A percentile compares a stretch with the other conserved stretches of the same genome.
phyloP scores from a whole-genome alignment of 37 sponge, comb jelly and placozoan species.

The Oopsacas minuta region DNA sequence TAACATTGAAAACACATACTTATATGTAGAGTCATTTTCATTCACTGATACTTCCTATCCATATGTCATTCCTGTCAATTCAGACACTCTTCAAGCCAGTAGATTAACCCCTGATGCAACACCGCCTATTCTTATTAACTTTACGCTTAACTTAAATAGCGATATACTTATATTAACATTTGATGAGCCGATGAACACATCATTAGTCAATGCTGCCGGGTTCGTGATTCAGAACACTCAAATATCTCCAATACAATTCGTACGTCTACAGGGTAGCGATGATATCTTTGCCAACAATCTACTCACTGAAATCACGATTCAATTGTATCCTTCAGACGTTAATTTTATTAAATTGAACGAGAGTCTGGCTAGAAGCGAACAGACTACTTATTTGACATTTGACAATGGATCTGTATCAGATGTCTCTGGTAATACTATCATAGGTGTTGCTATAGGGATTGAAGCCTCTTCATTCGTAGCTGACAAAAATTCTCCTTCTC shows the following conservation, averaged over 20 bases:
- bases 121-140: constrained; percentile 44
- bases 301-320: not conserved
- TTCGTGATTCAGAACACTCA: constrained; percentile 55
- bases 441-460: not conserved
- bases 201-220: constrained; percentile 48
- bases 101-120: constrained; percentile 43
- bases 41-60: not conserved
- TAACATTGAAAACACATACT: constrained; percentile 38
- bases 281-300: not conserved
- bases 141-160: constrained; percentile 53
- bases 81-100: constrained; percentile 27
- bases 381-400: constrained; percentile 7
- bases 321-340: not conserved
- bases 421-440: not conserved
- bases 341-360: constrained; percentile 15
- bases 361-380: not conserved
- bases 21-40: constrained; percentile 22
- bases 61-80: not conserved
- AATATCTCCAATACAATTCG: not conserved
- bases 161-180: constrained; percentile 66
- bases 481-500: not conserved
- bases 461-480: not conserved
- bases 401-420: constrained; percentile 2
- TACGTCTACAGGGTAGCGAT: not conserved
- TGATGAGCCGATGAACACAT: constrained; percentile 54